Base-by-base conservation (phyloP, 2,888 invertebrate genomes). In the Tuberolachnus salignus region DNA sequence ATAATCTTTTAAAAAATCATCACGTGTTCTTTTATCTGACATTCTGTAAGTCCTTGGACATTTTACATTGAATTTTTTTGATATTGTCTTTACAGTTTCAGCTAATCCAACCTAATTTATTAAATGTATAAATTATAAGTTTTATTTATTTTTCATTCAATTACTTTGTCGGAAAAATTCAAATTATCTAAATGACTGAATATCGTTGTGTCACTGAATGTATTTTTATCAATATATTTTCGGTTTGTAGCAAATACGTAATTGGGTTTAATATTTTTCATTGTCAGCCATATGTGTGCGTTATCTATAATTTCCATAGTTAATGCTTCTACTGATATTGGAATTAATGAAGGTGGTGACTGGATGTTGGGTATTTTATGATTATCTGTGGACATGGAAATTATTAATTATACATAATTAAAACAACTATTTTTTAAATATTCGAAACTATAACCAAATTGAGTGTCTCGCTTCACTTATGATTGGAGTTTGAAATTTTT, bases 1-100 rank as follows among this genome's bases (percentile, higher is more conserved):
- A 85, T 93, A 97, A 86, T 97, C 96, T 81, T 95, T 94, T 81
- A 93, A 88, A 84, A 95, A 94, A 81, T 92, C 92, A 83, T 90
- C 90, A 84, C 92, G 88, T 84, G 94, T 94, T 82, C 94, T 94
- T 0, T 91, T 90, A 84, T 91, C 92, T 84, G 92, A 91, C 82
- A 95, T 90, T 86, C 92, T 91, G 86, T 94, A 95, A 85, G 94
- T 94, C 46, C 96, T 89, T 0, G 96, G 96, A 66, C 42, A 64
- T 9, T 64, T 55, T 8, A 66, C 8, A 44, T 42, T 64, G 4
- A 13, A 0, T 3, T 44, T 51, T 66, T 55, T 55, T 53, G 74
- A 64, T 44, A 64, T 13, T 14, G 1, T 13, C 13, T 19, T 23
- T 0, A 74, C 21, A 3, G 6, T 23, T n/a, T 19, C 21, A 2